phyloP scores from a whole-genome alignment of 1,140 invertebrate genomes.

The Bombus soroeensis region DNA sequence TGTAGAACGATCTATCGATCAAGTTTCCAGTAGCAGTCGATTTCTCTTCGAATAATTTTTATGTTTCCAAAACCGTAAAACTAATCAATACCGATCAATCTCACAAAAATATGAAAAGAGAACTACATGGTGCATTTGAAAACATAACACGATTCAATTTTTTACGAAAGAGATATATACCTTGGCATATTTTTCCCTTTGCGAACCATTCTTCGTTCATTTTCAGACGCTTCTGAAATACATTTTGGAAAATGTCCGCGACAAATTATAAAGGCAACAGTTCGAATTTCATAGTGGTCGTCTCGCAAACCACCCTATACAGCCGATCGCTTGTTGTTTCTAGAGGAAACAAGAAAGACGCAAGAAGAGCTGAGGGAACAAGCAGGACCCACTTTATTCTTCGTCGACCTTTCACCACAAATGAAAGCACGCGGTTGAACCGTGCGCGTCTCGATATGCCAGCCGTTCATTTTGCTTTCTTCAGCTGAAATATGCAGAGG shows the following conservation, averaged over 20 bases:
- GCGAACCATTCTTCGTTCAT: no score
- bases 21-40: not conserved
- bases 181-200: not conserved
- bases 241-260: no score
- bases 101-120: not conserved
- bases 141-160: not conserved
- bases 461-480: constrained; percentile 46
- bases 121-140: not conserved
- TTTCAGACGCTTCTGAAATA: no score
- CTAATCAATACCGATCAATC: not conserved
- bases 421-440: constrained; percentile 44
- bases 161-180: not conserved
- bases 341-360: not conserved
- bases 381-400: constrained; percentile 44
- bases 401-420: constrained; percentile 54
- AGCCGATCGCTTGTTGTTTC: constrained; percentile 19
- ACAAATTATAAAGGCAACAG: not conserved
- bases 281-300: not conserved
- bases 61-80: not conserved
- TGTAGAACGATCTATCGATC: not conserved
- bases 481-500: constrained; percentile 11
- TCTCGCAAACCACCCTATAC: not conserved
- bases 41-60: not conserved
- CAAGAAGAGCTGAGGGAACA: not conserved
- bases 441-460: not conserved